Evolutionary conservation across 2,888 invertebrate genomes (phyloP).

Genomic region (Eupsilia transversa): DNA sequence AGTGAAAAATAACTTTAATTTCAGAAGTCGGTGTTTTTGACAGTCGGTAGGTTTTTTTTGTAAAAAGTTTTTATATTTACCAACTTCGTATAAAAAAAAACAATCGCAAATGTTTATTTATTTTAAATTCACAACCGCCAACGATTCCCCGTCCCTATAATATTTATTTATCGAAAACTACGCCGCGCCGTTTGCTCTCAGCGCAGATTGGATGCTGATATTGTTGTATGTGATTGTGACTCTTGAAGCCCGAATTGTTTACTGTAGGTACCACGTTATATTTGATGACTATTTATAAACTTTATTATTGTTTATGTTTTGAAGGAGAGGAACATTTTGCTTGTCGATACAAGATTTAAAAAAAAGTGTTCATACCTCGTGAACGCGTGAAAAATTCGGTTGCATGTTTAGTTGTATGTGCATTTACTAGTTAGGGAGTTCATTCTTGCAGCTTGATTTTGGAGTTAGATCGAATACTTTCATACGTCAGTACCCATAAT

Average conservation of each 20-base stretch:
- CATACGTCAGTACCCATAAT: neutral
- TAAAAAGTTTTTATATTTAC: too few relatives aligned
- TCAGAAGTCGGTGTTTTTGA: too few relatives aligned
- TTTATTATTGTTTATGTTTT: neutral
- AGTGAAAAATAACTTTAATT: too few relatives aligned
- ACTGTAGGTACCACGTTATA: slow-evolving; percentile 32
- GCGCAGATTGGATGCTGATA: slow-evolving; percentile 63
- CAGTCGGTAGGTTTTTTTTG: too few relatives aligned
- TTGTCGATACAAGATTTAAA: neutral
- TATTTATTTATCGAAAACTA: slow-evolving; percentile 65
- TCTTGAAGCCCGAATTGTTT: slow-evolving; percentile 47
- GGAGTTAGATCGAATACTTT: neutral
- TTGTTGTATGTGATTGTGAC: slow-evolving; percentile 49
- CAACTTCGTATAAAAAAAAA: neutral
- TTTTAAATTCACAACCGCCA: slow-evolving; percentile 18
- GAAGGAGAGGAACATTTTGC: neutral
- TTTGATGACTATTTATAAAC: slow-evolving; percentile 40
- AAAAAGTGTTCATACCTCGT: neutral
- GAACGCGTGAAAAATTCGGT: neutral
- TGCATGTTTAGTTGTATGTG: neutral
- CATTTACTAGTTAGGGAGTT: too few relatives aligned
- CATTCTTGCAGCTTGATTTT: too few relatives aligned
- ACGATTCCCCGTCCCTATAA: slow-evolving; percentile 38
- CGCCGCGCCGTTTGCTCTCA: slow-evolving; percentile 55
- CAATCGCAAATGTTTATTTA: slow-evolving; percentile 13